phyloP scores from a whole-genome alignment of 2,888 invertebrate species.

The Pseudoips prasinana region DNA sequence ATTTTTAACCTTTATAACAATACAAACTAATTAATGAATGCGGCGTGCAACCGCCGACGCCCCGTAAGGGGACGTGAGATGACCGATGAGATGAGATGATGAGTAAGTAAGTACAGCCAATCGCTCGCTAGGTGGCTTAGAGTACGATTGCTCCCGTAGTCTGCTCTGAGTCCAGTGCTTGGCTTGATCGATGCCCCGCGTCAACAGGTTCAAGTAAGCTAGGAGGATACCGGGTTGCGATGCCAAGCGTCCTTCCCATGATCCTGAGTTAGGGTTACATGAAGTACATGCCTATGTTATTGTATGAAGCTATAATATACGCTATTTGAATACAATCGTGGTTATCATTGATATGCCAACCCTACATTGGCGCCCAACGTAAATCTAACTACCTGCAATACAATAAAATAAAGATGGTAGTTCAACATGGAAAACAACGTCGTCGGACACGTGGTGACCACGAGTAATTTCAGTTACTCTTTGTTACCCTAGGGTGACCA shows the following conservation, averaged over 20 bases:
- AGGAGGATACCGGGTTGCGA: neutral
- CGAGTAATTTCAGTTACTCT: too few relatives aligned
- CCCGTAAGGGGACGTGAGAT: too few relatives aligned
- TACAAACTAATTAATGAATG: too few relatives aligned
- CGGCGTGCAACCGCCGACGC: too few relatives aligned
- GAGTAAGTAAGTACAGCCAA: too few relatives aligned
- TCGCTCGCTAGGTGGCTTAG: slow-evolving; percentile 13
- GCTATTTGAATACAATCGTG: neutral
- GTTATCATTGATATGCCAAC: neutral
- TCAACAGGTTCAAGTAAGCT: neutral
- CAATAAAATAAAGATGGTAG: neutral
- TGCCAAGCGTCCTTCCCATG: neutral
- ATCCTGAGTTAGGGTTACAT: neutral
- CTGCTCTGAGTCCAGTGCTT: neutral
- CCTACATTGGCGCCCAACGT: slow-evolving; percentile 1
- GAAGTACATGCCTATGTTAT: neutral
- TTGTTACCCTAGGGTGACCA: too few relatives aligned
- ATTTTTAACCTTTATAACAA: too few relatives aligned
- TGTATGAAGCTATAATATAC: neutral
- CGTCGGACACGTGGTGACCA: too few relatives aligned
- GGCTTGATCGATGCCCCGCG: neutral
- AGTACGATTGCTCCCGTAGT: neutral
- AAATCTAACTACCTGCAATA: neutral
- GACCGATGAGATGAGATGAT: too few relatives aligned
- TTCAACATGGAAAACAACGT: neutral